phyloP scores from a whole-genome alignment of 1,140 invertebrate species.

The Penaeus vannamei region DNA sequence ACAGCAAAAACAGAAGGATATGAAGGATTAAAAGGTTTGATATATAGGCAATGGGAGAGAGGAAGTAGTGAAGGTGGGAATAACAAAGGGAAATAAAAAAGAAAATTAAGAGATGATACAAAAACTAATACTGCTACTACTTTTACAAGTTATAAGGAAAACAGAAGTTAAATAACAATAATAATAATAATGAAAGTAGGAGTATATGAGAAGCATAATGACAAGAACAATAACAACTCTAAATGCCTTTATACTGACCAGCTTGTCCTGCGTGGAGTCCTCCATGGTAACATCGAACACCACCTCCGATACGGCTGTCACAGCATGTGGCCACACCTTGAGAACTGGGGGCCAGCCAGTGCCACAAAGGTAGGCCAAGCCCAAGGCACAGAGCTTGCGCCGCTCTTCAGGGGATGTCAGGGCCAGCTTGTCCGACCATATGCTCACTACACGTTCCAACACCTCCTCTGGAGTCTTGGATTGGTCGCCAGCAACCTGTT shows the following conservation, averaged over 20 bases:
- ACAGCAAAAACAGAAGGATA: too few relatives aligned
- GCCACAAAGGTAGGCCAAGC: slow-evolving; percentile 81
- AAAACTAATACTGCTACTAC: too few relatives aligned
- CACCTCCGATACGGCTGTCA: slow-evolving; percentile 86
- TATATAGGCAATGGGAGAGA: too few relatives aligned
- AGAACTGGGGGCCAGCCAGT: slow-evolving; percentile 71
- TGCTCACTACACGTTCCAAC: slow-evolving; percentile 80
- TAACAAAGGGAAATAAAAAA: too few relatives aligned
- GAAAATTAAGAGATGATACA: too few relatives aligned
- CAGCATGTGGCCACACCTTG: slow-evolving; percentile 82
- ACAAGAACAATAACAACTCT: neutral
- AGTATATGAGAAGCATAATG: too few relatives aligned
- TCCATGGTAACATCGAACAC: slow-evolving; percentile 87
- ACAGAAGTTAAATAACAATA: too few relatives aligned
- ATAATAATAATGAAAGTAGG: too few relatives aligned
- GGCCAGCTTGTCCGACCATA: slow-evolving; percentile 86
- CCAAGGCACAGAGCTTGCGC: slow-evolving; percentile 86
- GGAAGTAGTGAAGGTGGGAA: too few relatives aligned
- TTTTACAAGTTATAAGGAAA: too few relatives aligned
- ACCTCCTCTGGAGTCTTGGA: slow-evolving; percentile 74
- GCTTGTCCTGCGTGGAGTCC: slow-evolving; percentile 77
- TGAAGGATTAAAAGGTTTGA: too few relatives aligned
- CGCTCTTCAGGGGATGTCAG: slow-evolving; percentile 83
- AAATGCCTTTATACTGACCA: slow-evolving; percentile 79
- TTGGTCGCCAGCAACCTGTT: slow-evolving; percentile 50